A percentile compares a stretch with the other conserved stretches of the same genome.
Conservation (phyloP, 2,888 invertebrate genomes). For the Druceiella hillmani region DNA sequence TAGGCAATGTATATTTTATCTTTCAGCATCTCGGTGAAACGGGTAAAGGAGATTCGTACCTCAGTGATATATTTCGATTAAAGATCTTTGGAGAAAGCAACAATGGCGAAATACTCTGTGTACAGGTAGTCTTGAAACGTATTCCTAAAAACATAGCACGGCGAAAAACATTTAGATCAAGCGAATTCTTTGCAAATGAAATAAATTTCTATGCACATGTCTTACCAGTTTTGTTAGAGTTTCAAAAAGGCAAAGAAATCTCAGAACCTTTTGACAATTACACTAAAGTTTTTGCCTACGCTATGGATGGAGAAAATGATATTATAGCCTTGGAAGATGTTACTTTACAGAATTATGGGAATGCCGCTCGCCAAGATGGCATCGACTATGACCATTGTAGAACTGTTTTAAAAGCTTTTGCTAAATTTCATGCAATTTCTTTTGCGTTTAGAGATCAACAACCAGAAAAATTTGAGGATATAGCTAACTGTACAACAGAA, state of each 20-base stretch:
- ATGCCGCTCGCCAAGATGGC: constrained; percentile 29
- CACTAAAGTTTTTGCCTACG: constrained; percentile 27
- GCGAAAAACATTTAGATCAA: constrained; percentile 48
- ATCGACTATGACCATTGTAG: constrained; percentile 31
- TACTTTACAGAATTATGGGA: constrained; percentile 30
- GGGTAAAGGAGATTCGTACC: constrained; percentile 52
- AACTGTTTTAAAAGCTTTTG: constrained; percentile 33
- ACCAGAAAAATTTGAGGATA: constrained; percentile 30
- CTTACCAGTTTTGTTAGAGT: constrained; percentile 32
- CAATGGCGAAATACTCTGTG: constrained; percentile 26
- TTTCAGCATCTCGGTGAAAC: constrained; percentile 14
- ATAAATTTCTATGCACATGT: constrained; percentile 45
- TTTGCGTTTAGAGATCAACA: constrained; percentile 35
- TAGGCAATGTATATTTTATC: background rate
- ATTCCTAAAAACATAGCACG: constrained; percentile 49
- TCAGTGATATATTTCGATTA: constrained; percentile 48
- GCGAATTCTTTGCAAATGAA: constrained; percentile 54
- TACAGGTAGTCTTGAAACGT: constrained; percentile 46
- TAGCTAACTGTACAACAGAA: constrained; percentile 33
- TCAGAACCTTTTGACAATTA: constrained; percentile 9
- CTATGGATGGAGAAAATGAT: constrained; percentile 37
- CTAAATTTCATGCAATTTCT: constrained; percentile 37
- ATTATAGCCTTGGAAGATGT: constrained; percentile 36
- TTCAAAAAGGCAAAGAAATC: constrained; percentile 28
- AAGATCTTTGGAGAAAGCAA: constrained; percentile 34